Percentiles rank a stretch among this genome's conserved stretches.
phyloP scores from a whole-genome alignment of 2,797 vertebrate species.

The Scleropages formosus region DNA sequence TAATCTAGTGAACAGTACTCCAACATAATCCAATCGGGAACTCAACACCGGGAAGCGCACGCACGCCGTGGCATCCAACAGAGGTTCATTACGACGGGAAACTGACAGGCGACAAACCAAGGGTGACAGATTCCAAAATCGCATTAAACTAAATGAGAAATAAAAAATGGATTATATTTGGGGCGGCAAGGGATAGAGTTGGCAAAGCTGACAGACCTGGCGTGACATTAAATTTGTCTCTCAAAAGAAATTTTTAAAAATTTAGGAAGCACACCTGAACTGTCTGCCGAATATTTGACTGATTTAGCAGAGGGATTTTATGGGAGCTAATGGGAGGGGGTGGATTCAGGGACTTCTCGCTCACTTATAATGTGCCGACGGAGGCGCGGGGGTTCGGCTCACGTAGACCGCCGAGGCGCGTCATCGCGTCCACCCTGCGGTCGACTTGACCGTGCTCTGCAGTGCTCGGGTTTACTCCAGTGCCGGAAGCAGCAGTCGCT shows the following conservation, averaged over 20 bases:
- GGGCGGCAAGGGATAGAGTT: constrained; percentile 47
- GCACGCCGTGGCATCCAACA: constrained; percentile 56
- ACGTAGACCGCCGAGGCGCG: too few relatives aligned
- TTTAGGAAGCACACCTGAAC: constrained; percentile 55
- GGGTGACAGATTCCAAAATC: constrained; percentile 71
- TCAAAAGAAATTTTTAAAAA: constrained; percentile 47
- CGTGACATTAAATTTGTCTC: constrained; percentile 69
- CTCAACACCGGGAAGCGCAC: constrained; percentile 50
- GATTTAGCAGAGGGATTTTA: constrained; percentile 49
- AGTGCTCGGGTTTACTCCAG: background rate
- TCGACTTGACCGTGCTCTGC: background rate
- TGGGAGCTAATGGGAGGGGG: constrained; percentile 43
- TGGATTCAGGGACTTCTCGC: constrained; percentile 29
- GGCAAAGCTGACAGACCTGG: constrained; percentile 60
- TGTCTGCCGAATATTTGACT: constrained; percentile 41
- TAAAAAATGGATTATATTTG: constrained; percentile 59
- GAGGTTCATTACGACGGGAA: constrained; percentile 51
- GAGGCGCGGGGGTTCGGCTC: background rate
- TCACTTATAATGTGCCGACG: background rate
- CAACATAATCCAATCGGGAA: constrained; percentile 47
- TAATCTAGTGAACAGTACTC: constrained; percentile 46
- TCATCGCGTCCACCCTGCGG: background rate
- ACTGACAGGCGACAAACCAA: constrained; percentile 69
- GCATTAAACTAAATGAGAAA: constrained; percentile 64
- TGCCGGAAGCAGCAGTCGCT: background rate